Base-by-base conservation (phyloP, 2,888 invertebrate species). In the Tyria jacobaeae region DNA sequence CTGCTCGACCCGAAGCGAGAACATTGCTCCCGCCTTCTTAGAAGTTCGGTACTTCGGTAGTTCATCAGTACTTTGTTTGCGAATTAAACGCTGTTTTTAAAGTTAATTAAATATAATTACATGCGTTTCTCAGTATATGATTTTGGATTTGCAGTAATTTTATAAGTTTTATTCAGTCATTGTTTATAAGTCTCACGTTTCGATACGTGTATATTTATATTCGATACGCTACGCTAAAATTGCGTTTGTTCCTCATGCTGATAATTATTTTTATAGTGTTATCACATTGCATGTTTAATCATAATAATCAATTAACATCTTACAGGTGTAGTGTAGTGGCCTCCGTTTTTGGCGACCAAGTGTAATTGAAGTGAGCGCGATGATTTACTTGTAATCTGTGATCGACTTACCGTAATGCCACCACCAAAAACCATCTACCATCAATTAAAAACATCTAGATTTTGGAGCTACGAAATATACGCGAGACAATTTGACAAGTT, bases 11-110 rank as follows among this genome's bases (percentile, higher is more conserved):
- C 48, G 50, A 15, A 17, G 65, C 60, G 70, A 70, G 87, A 84
- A 72, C 90, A 80, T 87, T 89, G 90, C 90, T 84, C 90, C 83
- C 84, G 78, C 73, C 82, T 92, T 91, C 92, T 86, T 79, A 85
- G 92, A 92, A 92, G 83, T 84, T 84, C n/a, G n/a, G n/a, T n/a
- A n/a, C n/a, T n/a, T n/a, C n/a, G n/a, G n/a, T n/a, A n/a, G n/a
- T n/a, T 85, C 83, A 80, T 85, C 82, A 76, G 80, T 60, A 71
- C 59, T 67, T 72, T 68, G 61, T 68, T 71, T 37, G 63, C 65
- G 64, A 76, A 76, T 75, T 62, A 57, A 55, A 70, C 62, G 52
- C 63, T 68, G 56, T 66, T 64, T 47, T 57, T 63, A 64, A 53
- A 57, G 64, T 58, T 80, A 80, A 84, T 85, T 83, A 79, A 79